Conservation (phyloP, 2,797 vertebrate species). For the Lemur catta region DNA sequence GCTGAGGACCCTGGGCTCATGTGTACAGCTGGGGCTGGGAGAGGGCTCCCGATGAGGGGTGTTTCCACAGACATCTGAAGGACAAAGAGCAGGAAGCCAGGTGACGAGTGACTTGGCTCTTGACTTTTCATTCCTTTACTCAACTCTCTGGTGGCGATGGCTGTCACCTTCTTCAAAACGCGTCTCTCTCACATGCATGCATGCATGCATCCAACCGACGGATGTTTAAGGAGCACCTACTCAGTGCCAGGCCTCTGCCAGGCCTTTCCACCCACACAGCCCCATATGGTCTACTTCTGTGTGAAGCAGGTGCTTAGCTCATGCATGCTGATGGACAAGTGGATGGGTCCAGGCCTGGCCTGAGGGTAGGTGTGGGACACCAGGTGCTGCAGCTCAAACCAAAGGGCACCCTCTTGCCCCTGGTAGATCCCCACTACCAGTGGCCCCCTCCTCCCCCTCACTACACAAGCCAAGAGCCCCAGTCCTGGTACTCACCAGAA, state of each 20-base stretch:
- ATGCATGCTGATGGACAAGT: not conserved
- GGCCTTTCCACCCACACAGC: not conserved
- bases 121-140: not conserved
- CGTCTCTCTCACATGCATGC: not conserved
- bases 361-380: not conserved
- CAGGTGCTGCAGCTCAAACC: not conserved
- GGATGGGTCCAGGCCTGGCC: not conserved
- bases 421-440: not conserved
- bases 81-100: not conserved
- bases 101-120: not conserved
- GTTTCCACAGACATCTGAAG: not conserved
- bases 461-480: slow-evolving; percentile 64
- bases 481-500: slow-evolving; percentile 95
- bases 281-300: not conserved
- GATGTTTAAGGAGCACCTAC: not conserved
- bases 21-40: not conserved
- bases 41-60: not conserved
- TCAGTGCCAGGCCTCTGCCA: not conserved
- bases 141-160: not conserved
- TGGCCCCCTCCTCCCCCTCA: slow-evolving; percentile 49
- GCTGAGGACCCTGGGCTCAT: not conserved
- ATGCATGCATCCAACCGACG: not conserved
- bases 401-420: slow-evolving; percentile 6
- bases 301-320: not conserved
- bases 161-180: not conserved